phyloP scores from a whole-genome alignment of 2,888 invertebrate genomes.

The Philereme transversata region DNA sequence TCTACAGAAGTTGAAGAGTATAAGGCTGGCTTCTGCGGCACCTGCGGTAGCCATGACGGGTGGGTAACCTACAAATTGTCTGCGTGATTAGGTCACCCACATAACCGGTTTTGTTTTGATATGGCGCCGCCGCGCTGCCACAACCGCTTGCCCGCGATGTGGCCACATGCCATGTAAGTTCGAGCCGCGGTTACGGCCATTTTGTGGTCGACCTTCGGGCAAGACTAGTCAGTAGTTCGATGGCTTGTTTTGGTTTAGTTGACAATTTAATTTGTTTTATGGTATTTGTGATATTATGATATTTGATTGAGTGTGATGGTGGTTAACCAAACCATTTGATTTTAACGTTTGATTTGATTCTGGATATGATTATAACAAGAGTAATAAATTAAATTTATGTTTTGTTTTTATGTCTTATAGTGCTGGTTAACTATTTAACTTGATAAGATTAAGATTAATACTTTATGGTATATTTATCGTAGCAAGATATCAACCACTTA shows the following conservation, averaged over 20 bases:
- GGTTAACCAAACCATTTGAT: no score
- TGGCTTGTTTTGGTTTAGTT: conserved; percentile 35
- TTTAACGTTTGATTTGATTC: no score
- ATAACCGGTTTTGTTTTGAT: conserved; percentile 64
- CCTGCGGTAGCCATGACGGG: conserved; percentile 43
- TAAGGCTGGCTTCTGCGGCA: conserved; percentile 4
- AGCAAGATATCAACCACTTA: no score
- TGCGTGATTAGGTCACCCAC: conserved; percentile 64
- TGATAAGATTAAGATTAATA: no score
- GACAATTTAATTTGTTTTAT: conserved; percentile 21
- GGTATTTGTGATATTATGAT: background rate
- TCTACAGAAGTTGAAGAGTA: background rate
- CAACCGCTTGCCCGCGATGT: conserved; percentile 46
- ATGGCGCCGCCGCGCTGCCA: conserved; percentile 49
- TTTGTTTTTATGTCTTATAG: no score
- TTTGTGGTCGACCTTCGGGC: conserved; percentile 56
- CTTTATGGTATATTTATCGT: no score
- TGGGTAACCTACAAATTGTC: conserved; percentile 69
- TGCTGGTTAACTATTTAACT: no score
- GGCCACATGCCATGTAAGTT: conserved; percentile 59
- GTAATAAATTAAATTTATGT: no score
- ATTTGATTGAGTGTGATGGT: no score
- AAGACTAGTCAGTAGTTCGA: conserved; percentile 42
- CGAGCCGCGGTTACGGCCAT: conserved; percentile 55
- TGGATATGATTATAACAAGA: no score